Evolutionary conservation across 2,888 invertebrate genomes (phyloP).

Genomic region (Lycocerus yunnanus): DNA sequence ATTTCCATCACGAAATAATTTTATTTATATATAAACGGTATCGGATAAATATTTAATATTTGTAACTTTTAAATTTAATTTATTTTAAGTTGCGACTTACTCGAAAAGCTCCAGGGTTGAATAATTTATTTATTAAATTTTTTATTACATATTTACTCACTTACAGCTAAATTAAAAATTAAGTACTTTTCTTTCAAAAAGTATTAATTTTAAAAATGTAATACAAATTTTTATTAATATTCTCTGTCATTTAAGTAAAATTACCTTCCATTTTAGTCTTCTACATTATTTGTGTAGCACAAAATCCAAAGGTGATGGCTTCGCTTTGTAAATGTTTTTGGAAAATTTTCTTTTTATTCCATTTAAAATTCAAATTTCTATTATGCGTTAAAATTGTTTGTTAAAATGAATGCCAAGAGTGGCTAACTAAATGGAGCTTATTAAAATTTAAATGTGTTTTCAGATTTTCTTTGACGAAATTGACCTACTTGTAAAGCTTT

Average conservation of each 20-base stretch:
- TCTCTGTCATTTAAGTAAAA: background rate
- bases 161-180: background rate
- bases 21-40: no score
- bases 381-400: background rate
- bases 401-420: background rate
- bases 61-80: background rate
- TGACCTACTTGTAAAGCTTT: background rate
- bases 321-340: background rate
- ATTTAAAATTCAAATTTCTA: background rate
- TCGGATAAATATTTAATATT: background rate
- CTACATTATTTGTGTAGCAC: background rate
- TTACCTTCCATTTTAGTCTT: background rate
- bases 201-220: background rate
- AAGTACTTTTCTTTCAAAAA: background rate
- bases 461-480: background rate
- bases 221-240: background rate
- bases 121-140: background rate
- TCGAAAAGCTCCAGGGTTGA: background rate
- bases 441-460: background rate
- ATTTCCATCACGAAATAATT: no score
- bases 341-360: background rate
- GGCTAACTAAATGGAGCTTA: background rate
- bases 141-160: background rate
- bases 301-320: background rate
- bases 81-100: background rate